Percentiles rank a stretch among this genome's conserved stretches.
phyloP scores from a whole-genome alignment of 2,888 invertebrate species.

The Drosophila siamana region DNA sequence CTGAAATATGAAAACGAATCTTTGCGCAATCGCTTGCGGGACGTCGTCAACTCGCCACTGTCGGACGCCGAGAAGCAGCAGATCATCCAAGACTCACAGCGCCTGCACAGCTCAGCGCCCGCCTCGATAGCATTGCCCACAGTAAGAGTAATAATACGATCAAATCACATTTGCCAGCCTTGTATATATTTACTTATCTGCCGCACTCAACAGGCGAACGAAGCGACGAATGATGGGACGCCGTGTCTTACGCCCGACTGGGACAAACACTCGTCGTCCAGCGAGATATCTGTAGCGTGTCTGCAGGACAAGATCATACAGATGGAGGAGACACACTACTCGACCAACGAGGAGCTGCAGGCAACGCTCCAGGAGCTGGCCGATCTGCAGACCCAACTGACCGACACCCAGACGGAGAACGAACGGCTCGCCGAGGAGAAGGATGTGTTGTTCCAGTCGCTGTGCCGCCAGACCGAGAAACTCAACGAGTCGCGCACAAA shows the following conservation, averaged over 20 bases:
- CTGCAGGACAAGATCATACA: conserved; percentile 95
- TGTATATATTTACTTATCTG: too few relatives aligned
- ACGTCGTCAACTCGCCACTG: conserved; percentile 92
- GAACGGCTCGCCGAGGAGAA: conserved; percentile 95
- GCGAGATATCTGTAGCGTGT: conserved; percentile 96
- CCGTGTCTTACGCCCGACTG: conserved; percentile 93
- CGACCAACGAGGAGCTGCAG: conserved; percentile 96
- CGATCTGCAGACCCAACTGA: conserved; percentile 94
- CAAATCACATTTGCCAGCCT: too few relatives aligned
- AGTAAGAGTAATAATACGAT: conserved; percentile 79
- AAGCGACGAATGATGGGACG: conserved; percentile 85
- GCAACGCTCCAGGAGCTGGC: conserved; percentile 97
- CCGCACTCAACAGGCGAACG: conserved; percentile 45
- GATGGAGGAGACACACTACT: conserved; percentile 87
- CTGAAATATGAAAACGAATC: conserved; percentile 92
- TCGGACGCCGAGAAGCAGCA: conserved; percentile 94
- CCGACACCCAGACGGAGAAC: conserved; percentile 94
- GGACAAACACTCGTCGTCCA: conserved; percentile 96
- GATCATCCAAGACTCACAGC: conserved; percentile 89
- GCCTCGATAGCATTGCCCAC: conserved; percentile 88
- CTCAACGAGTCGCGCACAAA: conserved; percentile 93
- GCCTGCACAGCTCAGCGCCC: conserved; percentile 92
- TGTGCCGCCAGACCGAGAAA: conserved; percentile 96
- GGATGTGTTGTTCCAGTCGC: conserved; percentile 93
- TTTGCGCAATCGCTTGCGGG: conserved; percentile 90